Evolutionary conservation across 2,888 invertebrate genomes (phyloP).

Genomic region (Palloptera scutellata): DNA sequence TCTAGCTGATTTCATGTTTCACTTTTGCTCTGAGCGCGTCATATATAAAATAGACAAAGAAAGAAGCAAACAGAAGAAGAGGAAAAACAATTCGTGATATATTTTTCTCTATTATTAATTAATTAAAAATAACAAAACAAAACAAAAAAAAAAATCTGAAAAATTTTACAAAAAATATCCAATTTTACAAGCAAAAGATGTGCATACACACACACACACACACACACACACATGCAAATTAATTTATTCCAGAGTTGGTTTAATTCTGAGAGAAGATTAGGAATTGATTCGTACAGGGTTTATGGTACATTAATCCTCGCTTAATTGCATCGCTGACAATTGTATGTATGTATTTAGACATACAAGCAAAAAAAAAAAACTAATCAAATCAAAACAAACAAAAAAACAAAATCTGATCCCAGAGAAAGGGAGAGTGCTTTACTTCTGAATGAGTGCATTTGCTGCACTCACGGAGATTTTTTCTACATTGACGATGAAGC

Average conservation of each 20-base stretch:
- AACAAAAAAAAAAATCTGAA: neutral
- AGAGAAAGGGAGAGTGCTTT: neutral
- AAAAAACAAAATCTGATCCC: too few species aligned
- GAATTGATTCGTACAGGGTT: too few species aligned
- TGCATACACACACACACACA: neutral
- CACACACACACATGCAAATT: neutral
- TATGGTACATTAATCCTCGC: too few species aligned
- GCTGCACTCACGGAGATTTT: too few species aligned
- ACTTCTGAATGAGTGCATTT: too few species aligned
- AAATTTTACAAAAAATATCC: constrained; percentile 4
- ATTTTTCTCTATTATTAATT: constrained; percentile 28
- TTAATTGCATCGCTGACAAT: too few species aligned
- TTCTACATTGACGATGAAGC: too few species aligned
- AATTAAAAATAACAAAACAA: neutral
- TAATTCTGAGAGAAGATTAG: neutral
- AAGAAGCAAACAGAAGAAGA: constrained; percentile 30
- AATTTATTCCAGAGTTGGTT: neutral
- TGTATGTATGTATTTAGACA: too few species aligned
- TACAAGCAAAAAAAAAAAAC: too few species aligned
- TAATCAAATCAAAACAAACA: neutral
- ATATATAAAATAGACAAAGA: constrained; percentile 22
- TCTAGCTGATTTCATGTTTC: too few species aligned
- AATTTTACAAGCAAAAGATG: constrained; percentile 3
- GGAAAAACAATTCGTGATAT: constrained; percentile 39
- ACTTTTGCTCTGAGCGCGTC: too few species aligned